Conservation (phyloP, 1,140 invertebrate genomes). For the Drosophila arizonae region DNA sequence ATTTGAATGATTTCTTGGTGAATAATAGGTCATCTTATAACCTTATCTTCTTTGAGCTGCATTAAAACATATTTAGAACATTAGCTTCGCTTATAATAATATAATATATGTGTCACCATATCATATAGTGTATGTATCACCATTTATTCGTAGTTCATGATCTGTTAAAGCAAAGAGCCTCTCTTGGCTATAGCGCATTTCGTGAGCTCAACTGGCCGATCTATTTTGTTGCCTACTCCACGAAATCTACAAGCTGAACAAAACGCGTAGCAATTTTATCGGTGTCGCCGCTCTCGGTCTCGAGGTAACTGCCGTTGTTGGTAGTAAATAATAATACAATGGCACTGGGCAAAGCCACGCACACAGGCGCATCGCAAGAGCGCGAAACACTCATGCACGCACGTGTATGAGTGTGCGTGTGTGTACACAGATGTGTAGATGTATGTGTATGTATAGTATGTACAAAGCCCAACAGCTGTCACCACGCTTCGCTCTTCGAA, state of each 20-base stretch:
- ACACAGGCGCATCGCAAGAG: constrained; percentile 13
- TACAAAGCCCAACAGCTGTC: constrained; percentile 35
- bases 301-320: constrained; percentile 43
- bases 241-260: constrained; percentile 48
- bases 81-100: too few relatives aligned
- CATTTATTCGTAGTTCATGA: not conserved
- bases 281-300: constrained; percentile 32
- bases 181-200: constrained; percentile 11
- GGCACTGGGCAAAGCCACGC: constrained; percentile 34
- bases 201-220: constrained; percentile 5
- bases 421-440: not conserved
- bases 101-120: too few relatives aligned
- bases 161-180: not conserved
- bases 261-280: constrained; percentile 54
- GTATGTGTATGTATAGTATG: not conserved
- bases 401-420: not conserved
- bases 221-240: constrained; percentile 2
- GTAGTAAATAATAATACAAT: constrained; percentile 52
- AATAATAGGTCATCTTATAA: too few relatives aligned
- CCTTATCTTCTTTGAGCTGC: too few relatives aligned
- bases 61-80: too few relatives aligned
- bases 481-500: constrained; percentile 19
- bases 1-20: not conserved
- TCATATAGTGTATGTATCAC: too few relatives aligned
- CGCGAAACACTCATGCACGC: constrained; percentile 8